These are phyloP conservation scores for Dasysyrphus albostriatus DNA, from an alignment of 2,888 invertebrate genomes.

Conservation along the genomic window DNA sequence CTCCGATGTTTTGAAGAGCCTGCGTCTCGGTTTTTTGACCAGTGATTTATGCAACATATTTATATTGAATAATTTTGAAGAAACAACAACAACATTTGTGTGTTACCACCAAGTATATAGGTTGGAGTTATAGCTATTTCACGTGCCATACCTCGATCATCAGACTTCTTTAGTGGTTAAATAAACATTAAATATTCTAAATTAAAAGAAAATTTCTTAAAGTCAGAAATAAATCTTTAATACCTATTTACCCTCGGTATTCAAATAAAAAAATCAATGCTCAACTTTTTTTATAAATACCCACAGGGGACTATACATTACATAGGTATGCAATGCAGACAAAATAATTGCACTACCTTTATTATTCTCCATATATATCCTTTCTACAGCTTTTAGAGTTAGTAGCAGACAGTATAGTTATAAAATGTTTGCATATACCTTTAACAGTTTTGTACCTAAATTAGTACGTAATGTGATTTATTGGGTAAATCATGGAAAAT, in stretches of 20 bases:
- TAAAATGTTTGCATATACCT: constrained; percentile 5
- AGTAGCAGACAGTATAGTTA: not conserved
- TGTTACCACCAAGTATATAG: no score
- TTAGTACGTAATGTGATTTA: constrained; percentile 50
- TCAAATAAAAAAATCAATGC: not conserved
- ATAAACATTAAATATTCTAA: no score
- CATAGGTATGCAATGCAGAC: not conserved
- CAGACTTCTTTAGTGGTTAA: no score
- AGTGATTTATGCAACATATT: no score
- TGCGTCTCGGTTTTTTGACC: no score
- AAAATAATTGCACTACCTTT: constrained; percentile 8
- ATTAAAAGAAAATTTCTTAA: not conserved
- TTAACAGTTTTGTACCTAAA: constrained; percentile 44
- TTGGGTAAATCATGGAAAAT: constrained; percentile 43
- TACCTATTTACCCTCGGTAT: not conserved
- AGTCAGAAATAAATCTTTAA: not conserved
- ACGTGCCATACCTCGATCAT: no score
- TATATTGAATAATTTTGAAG: no score
- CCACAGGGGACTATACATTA: not conserved
- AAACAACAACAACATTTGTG: no score
- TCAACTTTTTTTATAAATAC: not conserved
- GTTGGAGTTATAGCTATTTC: no score
- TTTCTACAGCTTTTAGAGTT: not conserved
- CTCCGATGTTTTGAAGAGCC: no score
- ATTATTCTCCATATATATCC: not conserved